Conservation (phyloP, 2,888 invertebrate genomes). For the Calephelis perditalis region DNA sequence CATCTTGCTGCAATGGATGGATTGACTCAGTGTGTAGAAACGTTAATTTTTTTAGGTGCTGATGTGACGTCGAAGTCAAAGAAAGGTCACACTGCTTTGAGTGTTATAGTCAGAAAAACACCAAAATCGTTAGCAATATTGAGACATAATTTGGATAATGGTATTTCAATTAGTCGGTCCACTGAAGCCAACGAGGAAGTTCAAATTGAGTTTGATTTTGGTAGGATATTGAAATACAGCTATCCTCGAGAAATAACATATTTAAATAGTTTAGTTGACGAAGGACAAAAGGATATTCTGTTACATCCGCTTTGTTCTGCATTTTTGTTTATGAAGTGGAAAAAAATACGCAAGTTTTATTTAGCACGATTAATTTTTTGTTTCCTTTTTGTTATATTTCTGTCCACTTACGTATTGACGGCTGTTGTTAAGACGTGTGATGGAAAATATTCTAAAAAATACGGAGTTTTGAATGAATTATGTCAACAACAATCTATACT, state of each 20-base stretch:
- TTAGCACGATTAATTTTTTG: conserved; percentile 88
- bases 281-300: conserved; percentile 92
- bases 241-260: conserved; percentile 92
- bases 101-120: conserved; percentile 90
- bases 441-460: conserved; percentile 66
- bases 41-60: conserved; percentile 88
- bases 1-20: conserved; percentile 92
- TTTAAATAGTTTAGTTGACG: conserved; percentile 90
- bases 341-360: conserved; percentile 92
- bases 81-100: conserved; percentile 90
- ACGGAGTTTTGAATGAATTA: conserved; percentile 81
- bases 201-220: conserved; percentile 88
- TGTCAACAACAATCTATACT: conserved; percentile 86
- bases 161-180: conserved; percentile 85
- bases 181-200: conserved; percentile 88
- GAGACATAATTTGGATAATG: conserved; percentile 86
- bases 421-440: conserved; percentile 84
- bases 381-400: conserved; percentile 86
- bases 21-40: conserved; percentile 89
- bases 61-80: conserved; percentile 92
- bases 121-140: conserved; percentile 90
- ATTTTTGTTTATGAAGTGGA: conserved; percentile 93
- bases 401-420: conserved; percentile 88
- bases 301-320: conserved; percentile 92
- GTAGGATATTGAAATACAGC: conserved; percentile 88